Percentiles rank a stretch among this genome's conserved stretches.
These are phyloP conservation scores for Luidia sarsii DNA, from an alignment of 53 echinoderm and acorn worm species.

Conservation along the genomic window DNA sequence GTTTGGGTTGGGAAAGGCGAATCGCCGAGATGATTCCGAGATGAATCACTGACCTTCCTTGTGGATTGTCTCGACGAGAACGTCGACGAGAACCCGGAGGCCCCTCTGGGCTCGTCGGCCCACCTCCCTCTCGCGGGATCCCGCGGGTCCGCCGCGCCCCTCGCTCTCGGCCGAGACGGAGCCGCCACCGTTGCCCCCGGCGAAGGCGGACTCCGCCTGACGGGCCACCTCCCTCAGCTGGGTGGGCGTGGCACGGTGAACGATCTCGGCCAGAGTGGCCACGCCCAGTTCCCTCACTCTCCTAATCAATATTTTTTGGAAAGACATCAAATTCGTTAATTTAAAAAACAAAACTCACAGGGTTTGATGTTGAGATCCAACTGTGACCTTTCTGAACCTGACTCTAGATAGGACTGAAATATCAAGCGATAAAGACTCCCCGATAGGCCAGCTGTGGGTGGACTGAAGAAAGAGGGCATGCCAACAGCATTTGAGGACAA, in stretches of 20 bases:
- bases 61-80: slow-evolving; percentile 47
- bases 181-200: too few species aligned
- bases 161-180: not conserved
- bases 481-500: too few species aligned
- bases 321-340: too few species aligned
- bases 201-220: slow-evolving; percentile 35
- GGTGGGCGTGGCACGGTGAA: slow-evolving; percentile 21
- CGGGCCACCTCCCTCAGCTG: slow-evolving; percentile 40
- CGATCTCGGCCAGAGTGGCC: slow-evolving; percentile 9
- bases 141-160: not conserved
- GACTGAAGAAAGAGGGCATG: too few species aligned
- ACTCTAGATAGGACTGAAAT: not conserved
- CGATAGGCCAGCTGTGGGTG: too few species aligned
- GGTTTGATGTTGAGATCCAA: too few species aligned
- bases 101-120: slow-evolving; percentile 14
- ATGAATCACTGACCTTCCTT: slow-evolving; percentile 58
- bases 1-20: too few species aligned
- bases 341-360: too few species aligned
- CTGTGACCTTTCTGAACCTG: not conserved
- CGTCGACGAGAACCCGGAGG: slow-evolving; percentile 3
- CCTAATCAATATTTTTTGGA: slow-evolving; percentile 4
- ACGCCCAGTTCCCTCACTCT: slow-evolving; percentile 36
- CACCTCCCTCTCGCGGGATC: slow-evolving; percentile 21
- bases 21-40: too few species aligned
- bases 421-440: too few species aligned